Evolutionary conservation across 2,888 invertebrate species (phyloP).

Genomic region (Deladenus siricidicola): DNA sequence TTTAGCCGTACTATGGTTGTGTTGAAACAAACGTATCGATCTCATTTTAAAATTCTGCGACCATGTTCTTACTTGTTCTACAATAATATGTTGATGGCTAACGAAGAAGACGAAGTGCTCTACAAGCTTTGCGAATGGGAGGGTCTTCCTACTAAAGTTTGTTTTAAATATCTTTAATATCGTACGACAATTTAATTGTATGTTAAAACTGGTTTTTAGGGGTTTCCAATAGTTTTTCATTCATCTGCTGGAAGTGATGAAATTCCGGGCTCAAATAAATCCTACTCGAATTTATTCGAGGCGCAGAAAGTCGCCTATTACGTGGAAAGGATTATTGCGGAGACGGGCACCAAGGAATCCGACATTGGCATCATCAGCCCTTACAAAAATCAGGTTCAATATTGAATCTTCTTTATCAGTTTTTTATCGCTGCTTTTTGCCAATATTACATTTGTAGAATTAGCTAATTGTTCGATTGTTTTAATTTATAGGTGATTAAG

Average conservation of each 20-base stretch:
- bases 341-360: conserved; percentile 10
- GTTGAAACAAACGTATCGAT: conserved; percentile 23
- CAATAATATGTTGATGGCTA: conserved; percentile 17
- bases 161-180: no score
- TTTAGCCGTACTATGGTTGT: conserved; percentile 18
- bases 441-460: neutral
- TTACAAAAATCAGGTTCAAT: conserved; percentile 22
- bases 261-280: conserved; percentile 10
- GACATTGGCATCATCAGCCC: conserved; percentile 32
- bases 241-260: conserved; percentile 21
- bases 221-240: conserved; percentile 25
- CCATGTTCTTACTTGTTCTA: conserved; percentile 27
- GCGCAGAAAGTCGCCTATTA: conserved; percentile 19
- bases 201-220: neutral
- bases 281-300: conserved; percentile 22
- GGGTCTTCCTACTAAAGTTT: conserved; percentile 18
- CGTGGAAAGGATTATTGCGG: conserved; percentile 19
- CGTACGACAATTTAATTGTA: neutral
- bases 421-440: neutral
- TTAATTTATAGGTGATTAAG: conserved; percentile 9
- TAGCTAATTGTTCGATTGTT: neutral
- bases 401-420: neutral
- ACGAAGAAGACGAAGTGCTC: conserved; percentile 16
- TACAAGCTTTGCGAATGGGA: conserved; percentile 21
- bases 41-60: conserved; percentile 23